Evolutionary conservation across 2,888 invertebrate species (phyloP), one percentile per base, ranked within the genome.

Genomic region (Ochlodes sylvanus): DNA sequence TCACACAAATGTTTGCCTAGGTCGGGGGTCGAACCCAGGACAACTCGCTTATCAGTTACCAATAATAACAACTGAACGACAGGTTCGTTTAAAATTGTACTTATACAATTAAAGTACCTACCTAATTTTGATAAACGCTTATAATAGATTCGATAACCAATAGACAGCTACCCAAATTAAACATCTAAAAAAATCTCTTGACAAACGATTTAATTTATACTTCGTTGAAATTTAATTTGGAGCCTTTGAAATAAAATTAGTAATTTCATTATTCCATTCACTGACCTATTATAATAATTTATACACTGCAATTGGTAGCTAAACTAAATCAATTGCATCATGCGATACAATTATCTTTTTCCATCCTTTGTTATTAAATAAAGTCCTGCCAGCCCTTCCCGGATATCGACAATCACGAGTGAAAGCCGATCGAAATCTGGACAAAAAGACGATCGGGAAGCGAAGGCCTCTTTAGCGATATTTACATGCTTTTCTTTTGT

Each of bases 341-440:
- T 83, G 79, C 79, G 79, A 79, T 77, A 82, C 85, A 89, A 91
- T 91, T 91, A 92, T 82, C 77, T 81, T 87, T 90, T 88, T 84
- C 80, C 72, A 14, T 50, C 75, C 79, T 81, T 87, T 87, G 83
- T 89, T 87, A 85, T 84, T 86, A 85, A 82, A 83, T 77, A 77
- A 81, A 81, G 77, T 79, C 77, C 78, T 79, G 82, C 85, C 82
- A 79, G 81, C 78, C 74, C 89, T 87, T 92, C 89, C 92, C 92
- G 93, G 93, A 93, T 91, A 92, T 92, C 86, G 85, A 79, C 85
- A 86, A 93, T 93, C 89, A 89, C 74, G 77, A 76, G 86, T 79
- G 86, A 89, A 87, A 88, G 89, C 81, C 73, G 78, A 81, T 67
- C 66, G 76, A 76, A 78, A 70, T 74, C 70, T 71, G 70, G 73